These are phyloP conservation scores for Gnathonemus echidnorhynchus DNA, from an alignment of 2,113 vertebrate species.

Conservation along the genomic window DNA sequence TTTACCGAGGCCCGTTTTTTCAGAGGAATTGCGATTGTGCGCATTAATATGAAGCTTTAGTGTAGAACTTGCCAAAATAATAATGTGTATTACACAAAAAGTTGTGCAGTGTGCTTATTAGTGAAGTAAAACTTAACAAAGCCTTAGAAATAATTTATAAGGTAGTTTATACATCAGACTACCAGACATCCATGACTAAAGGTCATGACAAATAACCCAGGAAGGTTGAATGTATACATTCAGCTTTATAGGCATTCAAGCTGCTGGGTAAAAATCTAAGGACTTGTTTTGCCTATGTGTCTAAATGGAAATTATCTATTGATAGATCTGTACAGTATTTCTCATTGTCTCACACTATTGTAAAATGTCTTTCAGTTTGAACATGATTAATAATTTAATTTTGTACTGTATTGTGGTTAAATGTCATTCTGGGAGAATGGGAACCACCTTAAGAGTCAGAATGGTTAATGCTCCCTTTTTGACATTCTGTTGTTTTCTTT, in stretches of 20 bases:
- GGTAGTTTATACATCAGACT: neutral
- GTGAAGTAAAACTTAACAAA: neutral
- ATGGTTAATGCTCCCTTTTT: neutral
- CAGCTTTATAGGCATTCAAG: neutral
- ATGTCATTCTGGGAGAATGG: neutral
- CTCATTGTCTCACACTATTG: neutral
- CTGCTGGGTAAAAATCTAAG: neutral
- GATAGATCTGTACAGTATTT: neutral
- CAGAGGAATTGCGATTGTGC: neutral
- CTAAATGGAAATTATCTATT: neutral
- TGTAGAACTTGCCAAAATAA: neutral
- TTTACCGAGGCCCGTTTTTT: neutral
- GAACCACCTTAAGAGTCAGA: neutral
- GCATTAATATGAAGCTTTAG: neutral
- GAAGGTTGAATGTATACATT: neutral
- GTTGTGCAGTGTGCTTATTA: neutral
- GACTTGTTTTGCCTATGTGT: neutral
- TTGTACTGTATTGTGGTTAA: neutral
- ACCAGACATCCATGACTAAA: neutral
- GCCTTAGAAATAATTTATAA: neutral
- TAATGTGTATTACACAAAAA: neutral
- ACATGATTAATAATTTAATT: neutral
- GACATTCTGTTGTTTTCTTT: neutral
- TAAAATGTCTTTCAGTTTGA: neutral
- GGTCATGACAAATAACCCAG: neutral